phyloP scores from a whole-genome alignment of 2,797 vertebrate genomes.

The Phataginus tricuspis region DNA sequence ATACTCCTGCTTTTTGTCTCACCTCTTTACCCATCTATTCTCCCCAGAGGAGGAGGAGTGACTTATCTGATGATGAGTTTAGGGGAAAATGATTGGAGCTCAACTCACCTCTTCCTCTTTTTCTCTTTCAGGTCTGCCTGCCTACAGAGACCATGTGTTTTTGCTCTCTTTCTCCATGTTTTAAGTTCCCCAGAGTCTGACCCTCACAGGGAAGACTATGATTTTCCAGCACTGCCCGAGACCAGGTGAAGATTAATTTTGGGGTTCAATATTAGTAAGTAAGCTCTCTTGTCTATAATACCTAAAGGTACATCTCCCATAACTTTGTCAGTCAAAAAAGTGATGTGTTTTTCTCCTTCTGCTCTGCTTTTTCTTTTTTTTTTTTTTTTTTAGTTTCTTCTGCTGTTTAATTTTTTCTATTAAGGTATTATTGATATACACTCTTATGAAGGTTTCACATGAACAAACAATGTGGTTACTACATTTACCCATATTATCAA shows the following conservation, averaged over 20 bases:
- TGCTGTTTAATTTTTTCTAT: too few relatives aligned
- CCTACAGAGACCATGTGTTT: not conserved
- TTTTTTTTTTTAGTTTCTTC: too few relatives aligned
- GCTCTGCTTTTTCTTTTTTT: not conserved
- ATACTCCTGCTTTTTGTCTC: not conserved
- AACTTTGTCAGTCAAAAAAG: not conserved
- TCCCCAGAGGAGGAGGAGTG: not conserved
- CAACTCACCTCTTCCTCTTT: not conserved
- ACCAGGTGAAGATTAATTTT: not conserved
- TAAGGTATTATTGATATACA: too few relatives aligned
- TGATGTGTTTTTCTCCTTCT: not conserved
- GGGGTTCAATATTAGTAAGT: not conserved
- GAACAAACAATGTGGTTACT: too few relatives aligned
- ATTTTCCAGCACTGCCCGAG: not conserved
- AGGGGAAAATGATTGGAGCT: not conserved
- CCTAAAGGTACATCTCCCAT: not conserved
- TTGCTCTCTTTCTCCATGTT: not conserved
- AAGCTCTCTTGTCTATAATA: not conserved
- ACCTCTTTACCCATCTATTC: not conserved
- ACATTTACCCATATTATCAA: too few relatives aligned
- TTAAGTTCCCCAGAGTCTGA: not conserved
- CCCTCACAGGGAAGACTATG: not conserved
- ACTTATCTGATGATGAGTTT: not conserved
- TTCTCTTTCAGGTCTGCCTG: not conserved
- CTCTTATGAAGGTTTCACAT: too few relatives aligned